Evolutionary conservation across 2,888 invertebrate species (phyloP), one percentile per base, ranked within the genome.

Genomic region (Physocephala rufipes): DNA sequence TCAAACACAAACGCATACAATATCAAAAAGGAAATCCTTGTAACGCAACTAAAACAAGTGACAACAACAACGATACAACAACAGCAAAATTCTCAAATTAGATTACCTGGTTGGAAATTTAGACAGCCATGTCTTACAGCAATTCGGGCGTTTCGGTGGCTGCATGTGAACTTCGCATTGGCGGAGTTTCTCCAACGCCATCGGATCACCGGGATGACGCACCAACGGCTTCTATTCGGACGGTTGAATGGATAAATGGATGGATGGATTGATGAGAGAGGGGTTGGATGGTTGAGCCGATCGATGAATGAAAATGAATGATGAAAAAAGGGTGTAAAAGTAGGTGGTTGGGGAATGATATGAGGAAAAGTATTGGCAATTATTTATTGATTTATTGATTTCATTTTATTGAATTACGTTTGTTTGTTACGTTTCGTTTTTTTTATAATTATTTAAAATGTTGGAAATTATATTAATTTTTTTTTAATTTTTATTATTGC

Each of bases 141-240:
- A 95, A 89, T 94, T 94, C 88, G 92, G 93, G 85, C 93, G 90
- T 80, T 86, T 86, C 77, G 91, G 91, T 78, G 92, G 90, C 88
- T 91, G 92, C 91, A 95, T 93, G 88, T 95, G 96, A 79, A 96
- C 92, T 88, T 95, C 95, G 87, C 95, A 95, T 86, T 95, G 95
- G 79, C 93, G 91, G 87, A 93, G 91, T 90, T 95, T 95, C 85
- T 92, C 92, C 86, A 92, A 86, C 80, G 91, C 90, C 88, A 93
- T 88, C 82, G 92, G 90, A 86, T 92, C 92, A 82, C 91, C 93
- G 82, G 92, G 92, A 86, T 91, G 91, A 86, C 93, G 92, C 84
- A 95, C 93, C 88, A 95, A 89, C 81, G 95, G 95, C 89, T 95
- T 95, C 95, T 95, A 81, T 76, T 70, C 51, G 62, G 45, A 49